Base-by-base conservation (phyloP, 2,888 invertebrate genomes). In the Mesorhabditis spiculigera region DNA sequence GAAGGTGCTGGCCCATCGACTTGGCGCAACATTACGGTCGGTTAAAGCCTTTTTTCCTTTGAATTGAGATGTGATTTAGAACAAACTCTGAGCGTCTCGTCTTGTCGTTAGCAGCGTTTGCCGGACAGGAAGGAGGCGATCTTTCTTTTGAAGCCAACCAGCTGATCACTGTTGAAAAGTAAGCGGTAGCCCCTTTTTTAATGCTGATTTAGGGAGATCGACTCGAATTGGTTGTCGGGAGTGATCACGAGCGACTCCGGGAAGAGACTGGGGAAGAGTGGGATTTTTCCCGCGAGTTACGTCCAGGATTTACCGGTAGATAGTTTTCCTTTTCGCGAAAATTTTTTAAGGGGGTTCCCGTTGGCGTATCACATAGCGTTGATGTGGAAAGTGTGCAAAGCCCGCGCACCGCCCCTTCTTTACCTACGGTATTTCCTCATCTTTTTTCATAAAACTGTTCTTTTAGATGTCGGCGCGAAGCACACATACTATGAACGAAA, bases 21-120 rank as follows among this genome's bases (percentile, higher is more conserved):
- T 42, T 13, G 8, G 6, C 13, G 10, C 28, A 6, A 42, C 16
- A 3, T 13, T 65, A 3, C 4, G 4, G 10, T 41, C 6, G 10
- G 16, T 43, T 43, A 10, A 10, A 41, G 10, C 44, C 10, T 13
- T 41, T 43, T 43, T 13, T n/a, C 28, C 50, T 63, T 13, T n/a
- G 5, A 28, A 58, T 62, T 4, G 45, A 5, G 28, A 45, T 13
- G 5, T 13, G n/a, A 43, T 68, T 28, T 42, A 68, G 70, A 45
- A 64, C 67, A 5, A 45, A 13, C 44, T 16, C 68, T 16, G 70
- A 72, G 43, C 5, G 41, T 44, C 62, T 68, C 13, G 67, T 69
- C 64, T 70, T 67, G n/a, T 64, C 72, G 5, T 66, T 72, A 28
- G 67, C 72, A 5, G 67, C 65, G 42, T 72, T 70, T 42, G 68